These are phyloP conservation scores for Muraenolepis orangiensis DNA, from an alignment of 2,797 vertebrate species.

Conservation along the genomic window DNA sequence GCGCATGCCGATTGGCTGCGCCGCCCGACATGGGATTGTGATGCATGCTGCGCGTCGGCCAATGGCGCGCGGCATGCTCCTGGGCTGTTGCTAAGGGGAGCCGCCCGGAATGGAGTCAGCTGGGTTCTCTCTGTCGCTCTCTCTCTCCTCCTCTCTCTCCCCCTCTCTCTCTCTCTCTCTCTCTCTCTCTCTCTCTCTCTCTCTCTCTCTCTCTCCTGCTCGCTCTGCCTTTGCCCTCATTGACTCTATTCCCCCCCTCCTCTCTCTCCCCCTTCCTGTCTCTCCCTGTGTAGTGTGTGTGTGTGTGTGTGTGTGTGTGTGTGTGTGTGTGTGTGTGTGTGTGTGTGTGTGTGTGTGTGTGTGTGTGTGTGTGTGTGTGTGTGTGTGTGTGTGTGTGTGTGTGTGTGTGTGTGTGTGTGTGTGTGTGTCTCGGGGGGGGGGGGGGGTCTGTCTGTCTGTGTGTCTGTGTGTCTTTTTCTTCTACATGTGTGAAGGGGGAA, in stretches of 20 bases:
- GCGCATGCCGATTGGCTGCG: conserved; percentile 65
- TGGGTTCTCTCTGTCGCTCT: conserved; percentile 56
- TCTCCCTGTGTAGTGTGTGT: conserved; percentile 30
- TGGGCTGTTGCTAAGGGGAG: conserved; percentile 81
- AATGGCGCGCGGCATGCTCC: conserved; percentile 66
- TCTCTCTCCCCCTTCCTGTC: conserved; percentile 38
- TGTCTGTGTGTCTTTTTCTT: conserved; percentile 39
- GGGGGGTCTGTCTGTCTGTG: no score
- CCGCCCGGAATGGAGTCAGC: conserved; percentile 75
- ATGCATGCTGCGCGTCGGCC: conserved; percentile 69
- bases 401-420: conserved; percentile 65
- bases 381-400: conserved; percentile 17
- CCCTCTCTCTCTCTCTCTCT: conserved; percentile 24
- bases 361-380: conserved; percentile 30
- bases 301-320: conserved; percentile 17
- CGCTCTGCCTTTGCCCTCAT: conserved; percentile 69
- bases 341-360: not conserved
- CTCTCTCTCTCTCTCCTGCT: conserved; percentile 46
- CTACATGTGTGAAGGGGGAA: conserved; percentile 67
- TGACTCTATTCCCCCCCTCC: conserved; percentile 58
- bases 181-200: conserved; percentile 30
- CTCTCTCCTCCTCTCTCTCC: conserved; percentile 30
- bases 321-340: conserved; percentile 65
- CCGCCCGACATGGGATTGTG: conserved; percentile 69
- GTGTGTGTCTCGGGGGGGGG: no score